A percentile compares a stretch with the other conserved stretches of the same genome.
phyloP scores from a whole-genome alignment of 2,797 vertebrate species.

The Sebastolobus altivelis region DNA sequence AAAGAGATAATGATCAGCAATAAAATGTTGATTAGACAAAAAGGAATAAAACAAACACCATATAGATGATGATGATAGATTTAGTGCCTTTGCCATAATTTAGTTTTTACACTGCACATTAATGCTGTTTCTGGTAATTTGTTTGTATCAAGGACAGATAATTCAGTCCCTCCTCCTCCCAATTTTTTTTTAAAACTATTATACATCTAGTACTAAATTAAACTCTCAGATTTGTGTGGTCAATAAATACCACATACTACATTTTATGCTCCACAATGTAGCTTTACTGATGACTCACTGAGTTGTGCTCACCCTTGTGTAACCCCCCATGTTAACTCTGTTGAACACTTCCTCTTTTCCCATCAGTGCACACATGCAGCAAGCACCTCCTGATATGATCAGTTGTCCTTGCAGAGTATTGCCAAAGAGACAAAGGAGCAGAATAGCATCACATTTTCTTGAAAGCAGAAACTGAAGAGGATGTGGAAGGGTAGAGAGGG shows the following conservation, averaged over 20 bases:
- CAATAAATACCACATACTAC: neutral
- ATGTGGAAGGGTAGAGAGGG: neutral
- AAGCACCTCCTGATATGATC: neutral
- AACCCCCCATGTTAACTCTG: neutral
- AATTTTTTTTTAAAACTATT: neutral
- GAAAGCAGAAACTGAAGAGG: neutral
- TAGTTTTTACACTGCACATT: neutral
- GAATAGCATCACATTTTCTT: neutral
- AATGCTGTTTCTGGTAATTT: neutral
- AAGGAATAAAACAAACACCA: no score
- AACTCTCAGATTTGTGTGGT: neutral
- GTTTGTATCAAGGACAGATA: neutral
- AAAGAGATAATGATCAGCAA: no score
- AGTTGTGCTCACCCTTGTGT: neutral
- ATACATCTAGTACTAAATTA: neutral
- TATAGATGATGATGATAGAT: no score
- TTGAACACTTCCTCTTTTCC: slow-evolving; percentile 49
- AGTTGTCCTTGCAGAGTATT: neutral
- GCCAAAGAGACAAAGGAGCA: neutral
- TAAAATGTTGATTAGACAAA: no score
- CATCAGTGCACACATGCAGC: neutral
- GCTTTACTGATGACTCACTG: neutral
- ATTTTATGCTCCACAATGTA: neutral
- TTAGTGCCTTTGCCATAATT: neutral
- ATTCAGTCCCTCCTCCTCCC: neutral